Evolutionary conservation across 2,797 vertebrate species (phyloP).

Genomic region (Pagetopsis macropterus): DNA sequence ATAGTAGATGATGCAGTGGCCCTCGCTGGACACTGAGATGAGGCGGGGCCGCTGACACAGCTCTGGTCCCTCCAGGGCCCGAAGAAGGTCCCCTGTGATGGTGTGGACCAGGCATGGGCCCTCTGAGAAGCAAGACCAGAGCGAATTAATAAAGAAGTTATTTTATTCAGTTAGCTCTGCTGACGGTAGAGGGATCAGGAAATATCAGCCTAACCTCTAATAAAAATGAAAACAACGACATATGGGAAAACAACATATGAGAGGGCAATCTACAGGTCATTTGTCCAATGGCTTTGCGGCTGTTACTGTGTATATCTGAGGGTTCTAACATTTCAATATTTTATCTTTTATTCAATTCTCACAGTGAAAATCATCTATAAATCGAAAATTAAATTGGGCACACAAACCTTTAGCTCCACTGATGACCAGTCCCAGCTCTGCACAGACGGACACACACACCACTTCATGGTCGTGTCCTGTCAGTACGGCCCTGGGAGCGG

Average conservation of each 20-base stretch:
- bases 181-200: not conserved
- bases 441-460: slow-evolving; percentile 96
- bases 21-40: slow-evolving; percentile 94
- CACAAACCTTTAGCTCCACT: slow-evolving; percentile 95
- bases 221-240: no score
- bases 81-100: slow-evolving; percentile 93
- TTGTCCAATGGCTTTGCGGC: no score
- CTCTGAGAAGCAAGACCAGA: slow-evolving; percentile 78
- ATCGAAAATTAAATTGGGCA: not conserved
- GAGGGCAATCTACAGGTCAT: no score
- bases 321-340: no score
- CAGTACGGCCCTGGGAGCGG: slow-evolving; percentile 92
- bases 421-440: slow-evolving; percentile 94
- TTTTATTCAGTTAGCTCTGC: no score
- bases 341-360: no score
- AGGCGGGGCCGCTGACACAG: slow-evolving; percentile 90
- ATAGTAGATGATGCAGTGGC: slow-evolving; percentile 99
- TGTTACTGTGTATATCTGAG: no score
- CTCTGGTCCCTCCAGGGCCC: slow-evolving; percentile 93
- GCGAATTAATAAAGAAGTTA: not conserved
- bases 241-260: no score
- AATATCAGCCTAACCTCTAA: not conserved
- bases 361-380: no score
- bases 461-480: slow-evolving; percentile 95
- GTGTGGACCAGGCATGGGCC: slow-evolving; percentile 96